These are phyloP conservation scores for Tridacna gigas DNA, from an alignment of 2,888 invertebrate species.

Conservation along the genomic window DNA sequence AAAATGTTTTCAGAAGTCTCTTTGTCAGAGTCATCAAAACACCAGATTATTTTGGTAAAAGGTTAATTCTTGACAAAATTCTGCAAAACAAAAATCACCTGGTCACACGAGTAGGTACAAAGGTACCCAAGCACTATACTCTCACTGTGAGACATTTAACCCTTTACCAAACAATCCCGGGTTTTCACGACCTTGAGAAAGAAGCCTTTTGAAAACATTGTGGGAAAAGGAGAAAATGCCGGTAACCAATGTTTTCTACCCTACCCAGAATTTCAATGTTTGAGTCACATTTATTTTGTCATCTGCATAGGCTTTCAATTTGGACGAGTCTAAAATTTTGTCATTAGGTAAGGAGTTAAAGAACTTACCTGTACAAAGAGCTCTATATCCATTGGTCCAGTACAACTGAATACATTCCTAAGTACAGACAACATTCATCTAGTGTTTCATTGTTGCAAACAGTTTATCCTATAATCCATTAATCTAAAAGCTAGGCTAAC, in stretches of 20 bases:
- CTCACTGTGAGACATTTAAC: too few species aligned
- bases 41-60: too few species aligned
- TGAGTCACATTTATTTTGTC: background rate
- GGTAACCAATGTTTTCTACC: background rate
- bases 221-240: background rate
- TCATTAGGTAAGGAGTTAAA: background rate
- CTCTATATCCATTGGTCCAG: constrained; percentile 13
- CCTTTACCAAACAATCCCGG: too few species aligned
- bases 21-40: too few species aligned
- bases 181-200: too few species aligned
- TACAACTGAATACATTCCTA: background rate
- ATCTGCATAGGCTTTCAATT: background rate
- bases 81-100: too few species aligned
- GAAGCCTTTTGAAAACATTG: background rate
- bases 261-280: background rate
- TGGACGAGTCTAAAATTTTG: background rate
- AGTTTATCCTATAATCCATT: background rate
- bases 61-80: too few species aligned
- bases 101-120: too few species aligned
- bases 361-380: constrained; percentile 4
- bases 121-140: too few species aligned
- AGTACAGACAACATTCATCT: constrained; percentile 10
- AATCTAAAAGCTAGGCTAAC: background rate
- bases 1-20: background rate
- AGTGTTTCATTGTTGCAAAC: background rate